phyloP scores from a whole-genome alignment of 2,113 vertebrate genomes.

The Phyllopteryx taeniolatus region DNA sequence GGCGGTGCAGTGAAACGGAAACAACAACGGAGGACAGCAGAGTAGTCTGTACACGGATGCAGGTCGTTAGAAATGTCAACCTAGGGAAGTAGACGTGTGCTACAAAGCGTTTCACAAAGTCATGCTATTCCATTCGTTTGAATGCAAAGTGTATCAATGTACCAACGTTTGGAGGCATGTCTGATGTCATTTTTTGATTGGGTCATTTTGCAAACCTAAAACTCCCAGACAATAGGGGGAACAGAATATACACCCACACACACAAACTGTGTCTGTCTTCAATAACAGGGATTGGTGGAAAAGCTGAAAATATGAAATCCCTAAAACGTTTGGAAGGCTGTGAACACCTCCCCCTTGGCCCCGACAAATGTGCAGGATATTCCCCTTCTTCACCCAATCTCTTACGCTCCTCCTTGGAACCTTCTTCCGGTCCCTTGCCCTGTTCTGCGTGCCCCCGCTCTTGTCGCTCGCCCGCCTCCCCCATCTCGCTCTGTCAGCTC shows the following conservation, averaged over 20 bases:
- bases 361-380: constrained; percentile 37
- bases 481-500: constrained; percentile 66
- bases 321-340: not conserved
- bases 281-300: not conserved
- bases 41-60: not conserved
- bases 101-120: not conserved
- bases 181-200: not conserved
- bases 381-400: constrained; percentile 31
- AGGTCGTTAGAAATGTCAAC: not conserved
- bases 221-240: no score
- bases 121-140: not conserved
- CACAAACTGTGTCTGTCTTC: not conserved
- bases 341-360: constrained; percentile 14
- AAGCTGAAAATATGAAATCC: not conserved
- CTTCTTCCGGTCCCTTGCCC: constrained; percentile 17
- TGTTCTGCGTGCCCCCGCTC: constrained; percentile 3
- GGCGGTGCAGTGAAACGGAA: not conserved
- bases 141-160: not conserved
- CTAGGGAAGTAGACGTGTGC: not conserved
- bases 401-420: constrained; percentile 17
- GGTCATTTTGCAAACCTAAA: no score
- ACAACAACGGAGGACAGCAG: not conserved
- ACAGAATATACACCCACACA: no score
- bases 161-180: not conserved
- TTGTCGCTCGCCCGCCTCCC: constrained; percentile 36